Percentiles rank a stretch among this genome's conserved stretches.
Conservation (phyloP, 2,113 vertebrate species). For the Anolis carolinensis region DNA sequence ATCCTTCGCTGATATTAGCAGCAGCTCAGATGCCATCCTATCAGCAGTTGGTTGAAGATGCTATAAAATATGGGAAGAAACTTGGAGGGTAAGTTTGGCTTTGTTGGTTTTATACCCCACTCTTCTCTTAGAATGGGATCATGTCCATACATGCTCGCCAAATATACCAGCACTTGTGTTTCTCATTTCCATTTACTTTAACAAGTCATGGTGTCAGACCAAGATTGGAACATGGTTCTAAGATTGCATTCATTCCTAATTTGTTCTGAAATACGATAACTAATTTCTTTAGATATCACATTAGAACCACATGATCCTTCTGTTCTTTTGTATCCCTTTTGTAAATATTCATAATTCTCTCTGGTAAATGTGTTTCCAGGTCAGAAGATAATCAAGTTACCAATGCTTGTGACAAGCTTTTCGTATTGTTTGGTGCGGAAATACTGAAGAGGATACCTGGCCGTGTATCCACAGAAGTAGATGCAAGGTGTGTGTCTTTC, state of each 20-base stretch:
- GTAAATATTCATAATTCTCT: slow-evolving; percentile 16
- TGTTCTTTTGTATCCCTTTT: background rate
- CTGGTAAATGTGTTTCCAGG: slow-evolving; percentile 67
- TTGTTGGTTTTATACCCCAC: no score
- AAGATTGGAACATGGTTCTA: background rate
- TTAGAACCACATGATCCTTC: background rate
- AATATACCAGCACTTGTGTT: background rate
- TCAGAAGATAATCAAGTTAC: slow-evolving; percentile 88
- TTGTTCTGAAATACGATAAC: background rate
- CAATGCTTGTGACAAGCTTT: slow-evolving; percentile 92
- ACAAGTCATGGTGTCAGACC: background rate
- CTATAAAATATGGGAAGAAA: slow-evolving; percentile 86
- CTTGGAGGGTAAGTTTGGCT: slow-evolving; percentile 77
- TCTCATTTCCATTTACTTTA: background rate
- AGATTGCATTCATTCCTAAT: background rate
- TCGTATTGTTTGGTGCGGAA: slow-evolving; percentile 91
- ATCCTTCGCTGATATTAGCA: slow-evolving; percentile 94
- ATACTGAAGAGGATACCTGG: slow-evolving; percentile 97
- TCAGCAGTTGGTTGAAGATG: slow-evolving; percentile 87
- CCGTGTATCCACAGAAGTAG: slow-evolving; percentile 96
- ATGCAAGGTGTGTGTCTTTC: slow-evolving; percentile 85
- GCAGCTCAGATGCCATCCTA: slow-evolving; percentile 94
- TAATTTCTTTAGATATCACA: background rate
- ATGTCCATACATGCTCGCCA: background rate
- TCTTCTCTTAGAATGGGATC: no score